Evolutionary conservation across 2,113 vertebrate genomes (phyloP).

Genomic region (Maccullochella peelii): DNA sequence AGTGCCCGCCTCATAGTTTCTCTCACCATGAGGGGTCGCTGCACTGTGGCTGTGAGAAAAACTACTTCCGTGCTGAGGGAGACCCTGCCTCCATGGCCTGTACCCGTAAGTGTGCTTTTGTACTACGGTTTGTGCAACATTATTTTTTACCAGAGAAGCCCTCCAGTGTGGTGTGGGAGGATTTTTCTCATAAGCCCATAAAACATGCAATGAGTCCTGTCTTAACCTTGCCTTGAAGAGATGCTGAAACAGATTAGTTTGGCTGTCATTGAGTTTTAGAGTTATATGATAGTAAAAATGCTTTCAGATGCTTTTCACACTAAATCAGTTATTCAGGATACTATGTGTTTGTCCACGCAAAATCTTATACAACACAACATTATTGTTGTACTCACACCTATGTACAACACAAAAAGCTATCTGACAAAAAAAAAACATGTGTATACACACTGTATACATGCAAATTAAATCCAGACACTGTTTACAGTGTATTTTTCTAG

Average conservation of each 20-base stretch:
- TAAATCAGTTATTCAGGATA: neutral
- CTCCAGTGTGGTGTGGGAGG: neutral
- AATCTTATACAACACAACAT: neutral
- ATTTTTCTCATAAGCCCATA: slow-evolving; percentile 25
- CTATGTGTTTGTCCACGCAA: neutral
- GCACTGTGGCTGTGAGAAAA: slow-evolving; percentile 96
- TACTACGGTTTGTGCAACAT: neutral
- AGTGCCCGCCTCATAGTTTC: slow-evolving; percentile 96
- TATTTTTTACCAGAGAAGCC: neutral
- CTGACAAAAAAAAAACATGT: neutral
- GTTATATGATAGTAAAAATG: slow-evolving; percentile 3
- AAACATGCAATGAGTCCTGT: slow-evolving; percentile 26
- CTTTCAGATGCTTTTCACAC: slow-evolving; percentile 6
- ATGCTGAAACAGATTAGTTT: slow-evolving; percentile 17
- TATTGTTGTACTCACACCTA: neutral
- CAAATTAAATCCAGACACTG: neutral
- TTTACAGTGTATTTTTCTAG: neutral
- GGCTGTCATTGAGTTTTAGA: slow-evolving; percentile 11
- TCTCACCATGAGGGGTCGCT: slow-evolving; percentile 91
- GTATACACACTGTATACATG: neutral
- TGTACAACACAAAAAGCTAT: too few relatives aligned
- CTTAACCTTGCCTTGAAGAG: slow-evolving; percentile 8
- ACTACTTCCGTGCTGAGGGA: slow-evolving; percentile 95
- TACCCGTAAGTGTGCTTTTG: slow-evolving; percentile 88
- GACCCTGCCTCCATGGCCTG: slow-evolving; percentile 98